These are phyloP conservation scores for Epizoanthus fatuus DNA, from an alignment of 92 coral and sea anemone genomes.

Conservation along the genomic window DNA sequence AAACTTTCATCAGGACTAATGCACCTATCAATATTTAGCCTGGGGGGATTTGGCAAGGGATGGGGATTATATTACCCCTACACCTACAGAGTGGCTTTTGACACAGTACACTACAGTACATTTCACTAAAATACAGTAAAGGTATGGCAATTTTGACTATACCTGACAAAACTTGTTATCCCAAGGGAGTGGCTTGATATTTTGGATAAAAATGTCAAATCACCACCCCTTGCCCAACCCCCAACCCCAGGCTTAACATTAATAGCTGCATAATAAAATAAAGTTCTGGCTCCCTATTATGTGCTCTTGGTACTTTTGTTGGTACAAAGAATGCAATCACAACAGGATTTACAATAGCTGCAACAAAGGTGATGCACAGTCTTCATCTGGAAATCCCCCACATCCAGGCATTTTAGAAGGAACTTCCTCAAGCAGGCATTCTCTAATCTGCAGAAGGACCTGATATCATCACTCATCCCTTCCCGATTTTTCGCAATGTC, in stretches of 20 bases:
- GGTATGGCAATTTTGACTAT: no score
- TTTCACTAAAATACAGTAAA: no score
- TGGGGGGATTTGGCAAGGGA: no score
- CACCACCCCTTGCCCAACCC: conserved; percentile 30
- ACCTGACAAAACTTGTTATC: no score
- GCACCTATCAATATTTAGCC: no score
- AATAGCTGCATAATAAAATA: conserved; percentile 3
- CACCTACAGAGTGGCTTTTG: no score
- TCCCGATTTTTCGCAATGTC: conserved; percentile 30
- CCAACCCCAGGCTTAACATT: background rate
- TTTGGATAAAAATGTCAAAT: conserved; percentile 25
- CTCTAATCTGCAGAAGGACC: conserved; percentile 42
- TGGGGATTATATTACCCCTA: no score
- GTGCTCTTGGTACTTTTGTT: conserved; percentile 6
- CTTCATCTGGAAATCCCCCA: conserved; percentile 33
- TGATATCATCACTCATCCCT: conserved; percentile 33
- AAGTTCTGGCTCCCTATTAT: conserved; percentile 19
- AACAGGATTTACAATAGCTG: conserved; percentile 36
- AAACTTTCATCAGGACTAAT: no score
- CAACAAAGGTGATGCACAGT: conserved; percentile 32
- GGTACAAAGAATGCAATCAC: conserved; percentile 42
- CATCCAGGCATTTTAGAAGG: conserved; percentile 34
- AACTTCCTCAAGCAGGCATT: conserved; percentile 35
- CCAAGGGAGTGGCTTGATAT: conserved; percentile 18
- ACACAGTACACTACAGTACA: no score